A percentile compares a stretch with the other conserved stretches of the same genome.
phyloP scores from a whole-genome alignment of 2,113 vertebrate genomes.

The Cyanoramphus novaezelandiae region DNA sequence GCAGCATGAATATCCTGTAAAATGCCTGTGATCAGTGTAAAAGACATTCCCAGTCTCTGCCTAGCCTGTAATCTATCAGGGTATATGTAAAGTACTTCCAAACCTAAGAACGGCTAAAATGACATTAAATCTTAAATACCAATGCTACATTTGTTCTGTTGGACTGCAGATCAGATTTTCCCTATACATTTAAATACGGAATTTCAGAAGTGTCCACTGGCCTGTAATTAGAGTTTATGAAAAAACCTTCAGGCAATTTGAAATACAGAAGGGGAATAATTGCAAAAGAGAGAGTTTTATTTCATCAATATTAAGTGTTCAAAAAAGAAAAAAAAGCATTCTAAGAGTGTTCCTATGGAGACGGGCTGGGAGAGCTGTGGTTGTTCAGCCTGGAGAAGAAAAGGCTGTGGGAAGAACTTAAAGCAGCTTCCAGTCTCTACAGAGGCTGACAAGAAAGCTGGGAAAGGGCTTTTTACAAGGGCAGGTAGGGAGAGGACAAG shows the following conservation, averaged over 20 bases:
- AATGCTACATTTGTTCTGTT: neutral
- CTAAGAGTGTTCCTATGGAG: neutral
- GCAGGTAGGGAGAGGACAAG: neutral
- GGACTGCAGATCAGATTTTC: neutral
- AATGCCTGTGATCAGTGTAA: fast-evolving
- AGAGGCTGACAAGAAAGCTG: neutral
- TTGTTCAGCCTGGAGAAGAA: neutral
- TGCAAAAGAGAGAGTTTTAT: neutral
- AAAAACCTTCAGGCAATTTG: neutral
- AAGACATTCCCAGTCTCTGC: neutral
- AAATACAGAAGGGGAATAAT: neutral
- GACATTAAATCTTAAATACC: neutral
- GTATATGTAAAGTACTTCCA: neutral
- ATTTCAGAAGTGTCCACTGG: neutral
- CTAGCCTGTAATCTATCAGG: neutral
- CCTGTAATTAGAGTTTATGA: neutral
- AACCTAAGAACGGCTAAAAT: neutral
- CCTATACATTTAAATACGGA: neutral
- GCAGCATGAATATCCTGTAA: neutral
- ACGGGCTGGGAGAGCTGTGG: neutral
- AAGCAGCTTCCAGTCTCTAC: neutral
- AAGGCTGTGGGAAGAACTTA: neutral
- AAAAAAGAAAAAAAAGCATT: neutral
- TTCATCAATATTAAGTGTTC: neutral
- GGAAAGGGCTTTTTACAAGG: neutral